A percentile compares a stretch with the other conserved stretches of the same genome.
Evolutionary conservation across 2,113 vertebrate species (phyloP).

Genomic region (Gopherus evgoodei): DNA sequence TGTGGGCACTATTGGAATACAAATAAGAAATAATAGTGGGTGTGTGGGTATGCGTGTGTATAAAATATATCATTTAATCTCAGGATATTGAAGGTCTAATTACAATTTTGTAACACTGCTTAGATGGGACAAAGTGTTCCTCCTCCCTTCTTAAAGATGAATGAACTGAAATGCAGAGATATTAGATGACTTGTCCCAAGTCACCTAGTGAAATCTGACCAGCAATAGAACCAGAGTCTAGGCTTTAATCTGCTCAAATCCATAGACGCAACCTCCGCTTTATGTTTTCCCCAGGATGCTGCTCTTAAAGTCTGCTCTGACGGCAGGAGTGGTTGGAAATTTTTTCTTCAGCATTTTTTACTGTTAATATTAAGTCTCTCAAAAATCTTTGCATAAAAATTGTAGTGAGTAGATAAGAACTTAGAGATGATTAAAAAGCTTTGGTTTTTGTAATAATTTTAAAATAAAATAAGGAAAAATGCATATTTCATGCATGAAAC

Average conservation of each 20-base stretch:
- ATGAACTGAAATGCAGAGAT: neutral
- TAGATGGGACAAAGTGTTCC: conserved; percentile 49
- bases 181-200: neutral
- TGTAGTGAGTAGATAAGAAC: neutral
- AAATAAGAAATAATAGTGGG: conserved; percentile 59
- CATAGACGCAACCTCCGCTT: neutral
- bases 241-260: conserved; percentile 35
- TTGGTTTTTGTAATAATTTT: conserved; percentile 26
- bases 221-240: conserved; percentile 59
- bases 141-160: conserved; percentile 22
- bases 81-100: conserved; percentile 67
- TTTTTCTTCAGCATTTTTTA: conserved; percentile 3
- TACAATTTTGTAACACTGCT: conserved; percentile 65
- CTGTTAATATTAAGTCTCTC: neutral
- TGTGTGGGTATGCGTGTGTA: conserved; percentile 68
- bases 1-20: conserved; percentile 50
- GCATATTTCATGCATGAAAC: conserved; percentile 66
- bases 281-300: neutral
- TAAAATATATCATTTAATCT: conserved; percentile 39
- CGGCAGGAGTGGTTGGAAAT: neutral
- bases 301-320: conserved; percentile 38
- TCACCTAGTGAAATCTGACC: neutral
- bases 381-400: conserved; percentile 6
- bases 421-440: conserved; percentile 7
- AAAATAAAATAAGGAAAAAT: conserved; percentile 70